These are phyloP conservation scores for Oscheius myriophilus DNA, from an alignment of 2,888 invertebrate genomes.

Conservation along the genomic window DNA sequence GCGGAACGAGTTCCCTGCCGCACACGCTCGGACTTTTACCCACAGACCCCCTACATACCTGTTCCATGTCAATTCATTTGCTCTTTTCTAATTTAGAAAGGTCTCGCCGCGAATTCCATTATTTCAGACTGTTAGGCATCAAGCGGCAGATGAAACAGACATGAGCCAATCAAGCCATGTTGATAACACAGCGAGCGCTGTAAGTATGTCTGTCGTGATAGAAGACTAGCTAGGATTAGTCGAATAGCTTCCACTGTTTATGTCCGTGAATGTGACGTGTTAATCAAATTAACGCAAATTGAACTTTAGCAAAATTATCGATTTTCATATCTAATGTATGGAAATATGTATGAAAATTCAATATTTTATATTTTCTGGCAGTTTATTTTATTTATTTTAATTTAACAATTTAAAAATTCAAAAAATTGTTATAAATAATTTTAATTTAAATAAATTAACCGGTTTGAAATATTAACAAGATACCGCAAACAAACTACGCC, in stretches of 20 bases:
- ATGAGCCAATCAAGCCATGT: slow-evolving; percentile 14
- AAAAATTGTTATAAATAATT: no score
- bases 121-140: slow-evolving; percentile 16
- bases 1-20: slow-evolving; percentile 3
- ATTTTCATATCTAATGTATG: no score
- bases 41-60: background rate
- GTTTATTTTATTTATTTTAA: no score
- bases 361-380: no score
- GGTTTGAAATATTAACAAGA: no score
- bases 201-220: slow-evolving; percentile 26
- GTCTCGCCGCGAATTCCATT: background rate
- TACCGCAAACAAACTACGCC: no score
- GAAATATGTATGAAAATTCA: no score
- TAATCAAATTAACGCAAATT: no score
- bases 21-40: background rate
- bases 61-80: background rate
- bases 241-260: background rate
- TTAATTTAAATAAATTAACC: no score
- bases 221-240: slow-evolving; percentile 16
- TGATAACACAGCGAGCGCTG: slow-evolving; percentile 17
- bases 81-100: background rate
- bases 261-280: no score
- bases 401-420: no score
- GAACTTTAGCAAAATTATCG: no score
- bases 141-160: slow-evolving; percentile 10